These are phyloP conservation scores for Jaculus jaculus DNA, from an alignment of 2,113 vertebrate species.

Conservation along the genomic window DNA sequence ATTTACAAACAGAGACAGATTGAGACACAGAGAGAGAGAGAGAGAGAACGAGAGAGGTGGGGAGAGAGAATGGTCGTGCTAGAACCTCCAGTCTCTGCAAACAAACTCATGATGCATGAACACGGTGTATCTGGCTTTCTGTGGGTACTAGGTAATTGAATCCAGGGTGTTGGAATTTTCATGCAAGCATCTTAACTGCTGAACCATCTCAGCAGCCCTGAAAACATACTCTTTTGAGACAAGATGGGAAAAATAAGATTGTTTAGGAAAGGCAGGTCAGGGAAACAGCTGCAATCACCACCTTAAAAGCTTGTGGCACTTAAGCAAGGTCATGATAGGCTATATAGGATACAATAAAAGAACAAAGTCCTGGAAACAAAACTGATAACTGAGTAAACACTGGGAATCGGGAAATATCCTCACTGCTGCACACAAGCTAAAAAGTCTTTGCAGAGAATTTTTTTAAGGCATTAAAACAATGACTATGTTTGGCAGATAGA, in stretches of 20 bases:
- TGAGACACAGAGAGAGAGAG: too few relatives aligned
- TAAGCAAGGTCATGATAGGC: neutral
- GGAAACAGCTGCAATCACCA: neutral
- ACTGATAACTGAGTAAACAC: neutral
- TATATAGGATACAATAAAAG: neutral
- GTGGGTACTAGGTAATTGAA: too few relatives aligned
- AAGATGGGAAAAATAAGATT: neutral
- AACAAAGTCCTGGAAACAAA: constrained; percentile 21
- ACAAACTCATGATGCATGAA: too few relatives aligned
- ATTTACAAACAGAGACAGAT: too few relatives aligned
- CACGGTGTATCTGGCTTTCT: too few relatives aligned
- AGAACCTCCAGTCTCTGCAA: too few relatives aligned
- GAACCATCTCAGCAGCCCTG: too few relatives aligned
- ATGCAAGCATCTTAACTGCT: too few relatives aligned
- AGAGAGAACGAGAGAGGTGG: too few relatives aligned
- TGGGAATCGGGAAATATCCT: neutral
- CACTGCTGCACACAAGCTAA: neutral
- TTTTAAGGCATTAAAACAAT: constrained; percentile 24
- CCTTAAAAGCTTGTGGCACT: neutral
- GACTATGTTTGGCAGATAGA: neutral
- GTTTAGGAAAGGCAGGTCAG: neutral
- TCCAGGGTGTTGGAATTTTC: too few relatives aligned
- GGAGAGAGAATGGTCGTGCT: too few relatives aligned
- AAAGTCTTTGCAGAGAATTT: constrained; percentile 39
- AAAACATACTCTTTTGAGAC: neutral